These are phyloP conservation scores for Antigone vipio DNA, from an alignment of 2,113 vertebrate genomes.

Conservation along the genomic window DNA sequence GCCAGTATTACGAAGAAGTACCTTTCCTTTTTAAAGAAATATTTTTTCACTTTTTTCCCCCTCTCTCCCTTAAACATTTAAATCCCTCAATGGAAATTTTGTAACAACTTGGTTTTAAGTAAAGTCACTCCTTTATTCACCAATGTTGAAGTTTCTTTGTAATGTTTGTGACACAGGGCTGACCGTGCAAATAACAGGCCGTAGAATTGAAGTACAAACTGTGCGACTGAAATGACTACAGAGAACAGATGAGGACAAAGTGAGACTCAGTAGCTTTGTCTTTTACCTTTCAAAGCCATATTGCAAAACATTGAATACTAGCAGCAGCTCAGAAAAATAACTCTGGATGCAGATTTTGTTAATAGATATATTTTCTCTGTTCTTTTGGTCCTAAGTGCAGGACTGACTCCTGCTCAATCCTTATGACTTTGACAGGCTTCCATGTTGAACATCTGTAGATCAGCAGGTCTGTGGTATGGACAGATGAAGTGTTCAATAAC, in stretches of 20 bases:
- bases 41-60: neutral
- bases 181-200: neutral
- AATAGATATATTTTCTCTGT: neutral
- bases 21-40: neutral
- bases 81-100: neutral
- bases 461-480: neutral
- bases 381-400: neutral
- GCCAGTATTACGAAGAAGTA: neutral
- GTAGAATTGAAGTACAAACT: neutral
- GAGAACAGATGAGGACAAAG: neutral
- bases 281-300: neutral
- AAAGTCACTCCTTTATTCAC: neutral
- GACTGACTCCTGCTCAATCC: neutral
- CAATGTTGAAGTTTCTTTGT: neutral
- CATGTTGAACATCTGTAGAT: neutral
- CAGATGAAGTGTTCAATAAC: neutral
- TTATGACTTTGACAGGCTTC: neutral
- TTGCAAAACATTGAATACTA: neutral
- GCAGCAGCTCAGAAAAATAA: neutral
- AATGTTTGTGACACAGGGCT: neutral
- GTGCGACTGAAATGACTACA: neutral
- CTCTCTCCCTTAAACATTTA: neutral
- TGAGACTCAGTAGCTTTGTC: neutral
- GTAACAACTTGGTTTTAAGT: neutral
- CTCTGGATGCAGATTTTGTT: neutral